Conservation (phyloP, 2,113 vertebrate species). For the Lycocorax pyrrhopterus region DNA sequence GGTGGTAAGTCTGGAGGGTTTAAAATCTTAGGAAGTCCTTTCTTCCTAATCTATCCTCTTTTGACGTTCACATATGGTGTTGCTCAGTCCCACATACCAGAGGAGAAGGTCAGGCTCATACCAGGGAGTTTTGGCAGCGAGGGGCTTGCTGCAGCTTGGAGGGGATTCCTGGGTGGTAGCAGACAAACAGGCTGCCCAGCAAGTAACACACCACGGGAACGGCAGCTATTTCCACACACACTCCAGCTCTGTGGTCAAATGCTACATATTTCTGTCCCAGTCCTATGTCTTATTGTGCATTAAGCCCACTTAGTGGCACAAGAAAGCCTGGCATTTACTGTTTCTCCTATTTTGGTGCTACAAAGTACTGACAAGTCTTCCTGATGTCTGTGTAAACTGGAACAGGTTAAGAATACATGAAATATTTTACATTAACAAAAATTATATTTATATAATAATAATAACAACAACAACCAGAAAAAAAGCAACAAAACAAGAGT, state of each 20-base stretch:
- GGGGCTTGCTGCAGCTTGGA: background rate
- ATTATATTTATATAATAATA: too few relatives aligned
- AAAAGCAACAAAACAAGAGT: background rate
- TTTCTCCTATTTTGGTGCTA: background rate
- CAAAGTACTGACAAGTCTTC: background rate
- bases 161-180: background rate
- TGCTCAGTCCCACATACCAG: background rate
- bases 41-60: conserved; percentile 29
- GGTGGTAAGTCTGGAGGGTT: background rate
- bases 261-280: background rate
- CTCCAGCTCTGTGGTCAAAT: background rate
- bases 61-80: background rate
- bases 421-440: background rate
- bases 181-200: background rate
- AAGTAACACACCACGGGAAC: background rate
- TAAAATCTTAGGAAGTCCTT: conserved; percentile 43
- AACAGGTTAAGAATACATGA: background rate
- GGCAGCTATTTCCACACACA: background rate
- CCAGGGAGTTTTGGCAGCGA: background rate
- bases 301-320: background rate
- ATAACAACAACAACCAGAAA: background rate
- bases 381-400: background rate
- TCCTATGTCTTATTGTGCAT: accelerated
- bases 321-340: background rate
- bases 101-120: background rate